These are phyloP conservation scores for Thymelicus sylvestris DNA, from an alignment of 2,888 invertebrate genomes.

Conservation along the genomic window DNA sequence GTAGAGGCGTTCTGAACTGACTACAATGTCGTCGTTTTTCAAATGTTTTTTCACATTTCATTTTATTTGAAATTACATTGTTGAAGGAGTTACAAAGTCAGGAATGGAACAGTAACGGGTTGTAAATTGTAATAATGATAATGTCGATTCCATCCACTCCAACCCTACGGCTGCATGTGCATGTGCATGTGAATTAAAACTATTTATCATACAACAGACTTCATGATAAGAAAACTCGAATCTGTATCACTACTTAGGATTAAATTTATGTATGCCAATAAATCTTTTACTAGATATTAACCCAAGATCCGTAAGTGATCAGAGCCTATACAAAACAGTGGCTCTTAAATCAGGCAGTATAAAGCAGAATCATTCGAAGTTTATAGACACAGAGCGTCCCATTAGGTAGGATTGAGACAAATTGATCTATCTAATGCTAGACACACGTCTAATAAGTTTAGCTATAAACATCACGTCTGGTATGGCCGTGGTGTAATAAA, in stretches of 20 bases:
- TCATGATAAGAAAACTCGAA: not conserved
- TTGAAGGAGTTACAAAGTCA: no score
- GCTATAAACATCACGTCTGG: constrained; percentile 29
- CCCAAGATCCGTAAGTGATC: not conserved
- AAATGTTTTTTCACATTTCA: no score
- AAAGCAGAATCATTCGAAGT: constrained; percentile 29
- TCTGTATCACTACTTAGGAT: not conserved
- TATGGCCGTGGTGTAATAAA: constrained; percentile 22
- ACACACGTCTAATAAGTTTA: constrained; percentile 27
- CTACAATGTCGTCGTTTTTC: no score
- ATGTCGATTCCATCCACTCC: no score
- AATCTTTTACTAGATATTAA: constrained; percentile 4
- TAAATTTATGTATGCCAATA: not conserved
- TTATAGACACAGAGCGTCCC: constrained; percentile 31
- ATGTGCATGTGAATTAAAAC: not conserved
- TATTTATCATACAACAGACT: not conserved
- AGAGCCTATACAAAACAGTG: constrained; percentile 15
- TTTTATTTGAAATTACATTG: no score
- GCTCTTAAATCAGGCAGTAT: constrained; percentile 31
- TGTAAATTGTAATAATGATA: no score
- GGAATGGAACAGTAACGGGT: no score
- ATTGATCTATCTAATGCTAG: constrained; percentile 33
- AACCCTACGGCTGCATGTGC: not conserved
- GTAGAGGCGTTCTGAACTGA: no score
- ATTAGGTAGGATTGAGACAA: constrained; percentile 35